A percentile compares a stretch with the other conserved stretches of the same genome.
phyloP scores from a whole-genome alignment of 2,888 invertebrate genomes.

The Caenorhabditis panamensis region DNA sequence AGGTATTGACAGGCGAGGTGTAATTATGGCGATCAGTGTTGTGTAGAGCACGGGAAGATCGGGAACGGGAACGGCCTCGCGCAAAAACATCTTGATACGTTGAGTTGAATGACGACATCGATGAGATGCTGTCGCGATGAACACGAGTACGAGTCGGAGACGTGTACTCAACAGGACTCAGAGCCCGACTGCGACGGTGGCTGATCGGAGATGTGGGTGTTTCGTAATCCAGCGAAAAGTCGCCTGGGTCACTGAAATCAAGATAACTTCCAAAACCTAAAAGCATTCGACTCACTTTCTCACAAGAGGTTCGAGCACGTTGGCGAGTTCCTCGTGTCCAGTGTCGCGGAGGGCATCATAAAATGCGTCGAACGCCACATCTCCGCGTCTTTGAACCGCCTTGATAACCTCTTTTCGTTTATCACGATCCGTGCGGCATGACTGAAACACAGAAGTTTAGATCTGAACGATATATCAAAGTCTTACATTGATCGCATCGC shows the following conservation, averaged over 20 bases:
- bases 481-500: conserved; percentile 57
- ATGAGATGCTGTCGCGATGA: conserved; percentile 41
- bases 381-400: conserved; percentile 62
- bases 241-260: conserved; percentile 5
- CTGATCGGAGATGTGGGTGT: conserved; percentile 23
- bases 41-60: conserved; percentile 31
- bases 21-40: conserved; percentile 31
- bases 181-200: conserved; percentile 35
- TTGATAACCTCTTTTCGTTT: conserved; percentile 53
- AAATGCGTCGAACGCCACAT: conserved; percentile 66
- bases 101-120: conserved; percentile 32
- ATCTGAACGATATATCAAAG: not conserved
- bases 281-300: conserved; percentile 14
- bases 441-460: conserved; percentile 27
- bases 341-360: conserved; percentile 61
- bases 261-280: not conserved
- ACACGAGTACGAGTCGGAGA: conserved; percentile 41
- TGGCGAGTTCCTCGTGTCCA: conserved; percentile 63
- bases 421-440: conserved; percentile 37
- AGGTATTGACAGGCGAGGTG: conserved; percentile 19
- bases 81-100: conserved; percentile 34
- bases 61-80: conserved; percentile 33
- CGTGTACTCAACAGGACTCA: conserved; percentile 19
- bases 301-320: conserved; percentile 53
- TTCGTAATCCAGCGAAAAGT: not conserved